These are phyloP conservation scores for Orthosia gracilis DNA, from an alignment of 2,888 invertebrate genomes.

Conservation along the genomic window DNA sequence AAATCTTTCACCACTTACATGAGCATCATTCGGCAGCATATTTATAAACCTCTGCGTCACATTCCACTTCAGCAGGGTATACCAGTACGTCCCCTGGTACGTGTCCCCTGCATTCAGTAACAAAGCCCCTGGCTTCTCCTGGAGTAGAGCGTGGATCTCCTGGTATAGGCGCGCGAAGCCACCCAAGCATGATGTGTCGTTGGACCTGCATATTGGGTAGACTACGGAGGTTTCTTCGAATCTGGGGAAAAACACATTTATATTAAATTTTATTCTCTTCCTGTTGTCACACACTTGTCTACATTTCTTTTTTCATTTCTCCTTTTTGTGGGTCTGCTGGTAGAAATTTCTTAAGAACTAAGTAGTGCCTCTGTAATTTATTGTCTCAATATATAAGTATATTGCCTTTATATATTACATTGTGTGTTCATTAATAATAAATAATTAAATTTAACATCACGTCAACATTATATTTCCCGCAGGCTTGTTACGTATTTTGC, in stretches of 20 bases:
- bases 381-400: no score
- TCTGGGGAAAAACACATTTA: constrained; percentile 76
- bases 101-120: constrained; percentile 96
- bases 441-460: no score
- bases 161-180: constrained; percentile 93
- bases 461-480: no score
- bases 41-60: constrained; percentile 95
- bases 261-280: no score
- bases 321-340: no score
- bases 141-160: constrained; percentile 87
- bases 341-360: no score
- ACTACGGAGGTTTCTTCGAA: constrained; percentile 91
- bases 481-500: no score
- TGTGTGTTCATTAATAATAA: no score
- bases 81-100: constrained; percentile 96
- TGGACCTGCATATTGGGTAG: constrained; percentile 90
- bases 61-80: constrained; percentile 93
- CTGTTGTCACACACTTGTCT: no score
- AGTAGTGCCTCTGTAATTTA: no score
- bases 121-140: constrained; percentile 90
- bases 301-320: no score
- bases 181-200: constrained; percentile 91
- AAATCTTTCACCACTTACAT: constrained; percentile 89
- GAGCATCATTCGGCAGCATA: constrained; percentile 94
- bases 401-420: no score